Conservation (phyloP, 2,888 invertebrate species). For the Eledone cirrhosa region DNA sequence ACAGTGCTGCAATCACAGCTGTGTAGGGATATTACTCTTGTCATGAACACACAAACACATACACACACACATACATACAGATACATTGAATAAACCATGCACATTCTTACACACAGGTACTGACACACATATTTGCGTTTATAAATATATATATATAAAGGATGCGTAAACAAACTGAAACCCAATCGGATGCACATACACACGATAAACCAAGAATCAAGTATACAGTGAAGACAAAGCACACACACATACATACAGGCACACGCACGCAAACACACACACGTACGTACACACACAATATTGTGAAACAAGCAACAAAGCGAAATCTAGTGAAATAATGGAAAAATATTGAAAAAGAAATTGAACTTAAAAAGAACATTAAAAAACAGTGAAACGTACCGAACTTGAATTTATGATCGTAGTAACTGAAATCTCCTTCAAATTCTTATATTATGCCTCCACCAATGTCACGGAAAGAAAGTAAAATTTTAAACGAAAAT, state of each 20-base stretch:
- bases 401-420: background rate
- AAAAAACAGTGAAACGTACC: background rate
- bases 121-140: background rate
- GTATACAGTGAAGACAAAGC: background rate
- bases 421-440: background rate
- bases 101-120: background rate
- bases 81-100: too few species aligned
- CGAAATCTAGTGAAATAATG: too few species aligned
- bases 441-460: background rate
- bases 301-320: too few species aligned
- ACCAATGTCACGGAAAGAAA: background rate
- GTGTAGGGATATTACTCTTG: constrained; percentile 36
- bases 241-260: background rate
- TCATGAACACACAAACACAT: background rate
- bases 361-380: background rate
- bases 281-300: too few species aligned
- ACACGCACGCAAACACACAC: background rate
- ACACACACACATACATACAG: background rate
- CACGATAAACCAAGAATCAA: background rate
- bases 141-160: constrained; percentile 9
- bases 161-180: background rate
- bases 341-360: too few species aligned
- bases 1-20: constrained; percentile 44
- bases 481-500: background rate
- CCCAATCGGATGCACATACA: background rate